These are phyloP conservation scores for Thinocorus orbignyianus DNA, from an alignment of 2,113 vertebrate species.

Conservation along the genomic window DNA sequence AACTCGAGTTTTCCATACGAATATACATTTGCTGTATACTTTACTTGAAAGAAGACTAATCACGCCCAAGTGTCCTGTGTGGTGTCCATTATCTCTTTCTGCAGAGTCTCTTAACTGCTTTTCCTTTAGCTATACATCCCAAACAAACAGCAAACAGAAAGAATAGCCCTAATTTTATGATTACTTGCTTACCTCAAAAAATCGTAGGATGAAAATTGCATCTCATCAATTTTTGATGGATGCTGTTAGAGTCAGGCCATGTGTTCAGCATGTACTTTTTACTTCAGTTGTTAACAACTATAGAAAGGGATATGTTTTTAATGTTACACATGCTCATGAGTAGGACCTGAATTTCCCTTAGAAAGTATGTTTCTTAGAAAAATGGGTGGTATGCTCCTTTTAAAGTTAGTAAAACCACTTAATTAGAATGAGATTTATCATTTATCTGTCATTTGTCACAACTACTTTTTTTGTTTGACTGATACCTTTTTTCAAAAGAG, in stretches of 20 bases:
- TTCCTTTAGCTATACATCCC: not conserved
- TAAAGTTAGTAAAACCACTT: not conserved
- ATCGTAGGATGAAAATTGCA: not conserved
- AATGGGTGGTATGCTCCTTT: not conserved
- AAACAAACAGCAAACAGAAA: not conserved
- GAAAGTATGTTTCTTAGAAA: not conserved
- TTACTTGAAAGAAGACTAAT: not conserved
- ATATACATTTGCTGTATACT: not conserved
- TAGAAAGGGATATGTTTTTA: rapidly evolving
- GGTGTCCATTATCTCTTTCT: not conserved
- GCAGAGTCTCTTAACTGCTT: not conserved
- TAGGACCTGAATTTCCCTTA: not conserved
- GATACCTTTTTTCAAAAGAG: not conserved
- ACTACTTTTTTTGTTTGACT: not conserved
- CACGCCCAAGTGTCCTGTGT: not conserved
- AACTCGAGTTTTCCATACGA: not conserved
- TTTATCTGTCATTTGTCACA: not conserved
- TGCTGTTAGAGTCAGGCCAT: not conserved
- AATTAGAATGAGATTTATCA: not conserved
- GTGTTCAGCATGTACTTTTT: not conserved
- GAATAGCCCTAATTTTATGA: not conserved
- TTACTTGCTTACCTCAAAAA: not conserved
- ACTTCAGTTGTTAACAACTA: not conserved
- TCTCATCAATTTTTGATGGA: not conserved
- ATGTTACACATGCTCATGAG: not conserved